Percentiles rank a stretch among this genome's conserved stretches.
These are phyloP conservation scores for Strix occidentalis DNA, from an alignment of 2,797 vertebrate species.

Conservation along the genomic window DNA sequence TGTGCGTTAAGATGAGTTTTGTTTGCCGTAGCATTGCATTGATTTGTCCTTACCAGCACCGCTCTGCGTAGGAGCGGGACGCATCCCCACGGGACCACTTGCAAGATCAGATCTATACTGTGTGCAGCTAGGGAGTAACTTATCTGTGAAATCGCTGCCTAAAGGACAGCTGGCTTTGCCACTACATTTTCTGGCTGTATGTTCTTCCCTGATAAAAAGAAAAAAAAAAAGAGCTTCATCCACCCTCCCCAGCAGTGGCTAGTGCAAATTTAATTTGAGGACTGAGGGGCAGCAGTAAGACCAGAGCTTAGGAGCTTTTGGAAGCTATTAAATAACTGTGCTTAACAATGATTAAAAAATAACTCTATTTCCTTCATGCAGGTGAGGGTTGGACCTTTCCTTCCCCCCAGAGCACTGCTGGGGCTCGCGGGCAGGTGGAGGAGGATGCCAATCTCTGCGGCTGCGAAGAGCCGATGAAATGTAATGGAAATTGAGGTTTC, in stretches of 20 bases:
- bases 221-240: not conserved
- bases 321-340: not conserved
- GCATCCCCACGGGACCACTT: not conserved
- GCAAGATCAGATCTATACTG: not conserved
- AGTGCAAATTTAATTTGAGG: not conserved
- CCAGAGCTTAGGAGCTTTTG: not conserved
- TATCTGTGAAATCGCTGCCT: not conserved
- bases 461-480: not conserved
- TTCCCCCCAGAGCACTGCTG: rapidly evolving
- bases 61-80: rapidly evolving
- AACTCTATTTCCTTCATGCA: rapidly evolving
- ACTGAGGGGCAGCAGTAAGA: not conserved
- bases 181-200: not conserved
- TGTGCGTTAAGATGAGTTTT: not conserved
- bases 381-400: not conserved
- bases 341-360: not conserved
- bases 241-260: not conserved
- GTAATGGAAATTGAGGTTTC: not conserved
- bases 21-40: not conserved
- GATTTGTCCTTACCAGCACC: not conserved
- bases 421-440: not conserved
- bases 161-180: not conserved
- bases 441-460: rapidly evolving
- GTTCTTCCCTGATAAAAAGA: not conserved
- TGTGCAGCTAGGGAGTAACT: rapidly evolving